Evolutionary conservation across 2,113 vertebrate genomes (phyloP).

Genomic region (Speoplatyrhinus poulsoni): DNA sequence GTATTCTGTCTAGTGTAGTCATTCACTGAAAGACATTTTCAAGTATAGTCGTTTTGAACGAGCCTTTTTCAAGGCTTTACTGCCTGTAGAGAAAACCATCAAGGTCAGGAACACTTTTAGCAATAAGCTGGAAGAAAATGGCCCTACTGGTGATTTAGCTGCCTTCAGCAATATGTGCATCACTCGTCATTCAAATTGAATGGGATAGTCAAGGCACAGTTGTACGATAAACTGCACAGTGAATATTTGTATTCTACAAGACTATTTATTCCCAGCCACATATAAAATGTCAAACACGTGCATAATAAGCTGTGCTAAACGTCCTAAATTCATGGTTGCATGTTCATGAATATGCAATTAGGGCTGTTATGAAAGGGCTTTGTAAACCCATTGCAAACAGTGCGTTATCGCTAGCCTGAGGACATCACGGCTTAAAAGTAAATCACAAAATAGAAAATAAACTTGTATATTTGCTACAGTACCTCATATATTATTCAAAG

Average conservation of each 20-base stretch:
- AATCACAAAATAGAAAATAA: constrained; percentile 44
- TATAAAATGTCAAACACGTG: constrained; percentile 62
- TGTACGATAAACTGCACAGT: background rate
- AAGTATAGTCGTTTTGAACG: too few species aligned
- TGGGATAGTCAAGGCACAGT: too few species aligned
- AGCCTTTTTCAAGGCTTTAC: too few species aligned
- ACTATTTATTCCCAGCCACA: constrained; percentile 24
- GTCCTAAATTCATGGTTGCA: constrained; percentile 47
- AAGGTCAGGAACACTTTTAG: too few species aligned
- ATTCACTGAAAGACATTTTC: too few species aligned
- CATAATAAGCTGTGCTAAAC: constrained; percentile 57
- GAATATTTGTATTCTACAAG: constrained; percentile 16
- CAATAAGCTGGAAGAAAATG: too few species aligned
- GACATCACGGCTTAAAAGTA: constrained; percentile 24
- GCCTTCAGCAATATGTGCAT: too few species aligned
- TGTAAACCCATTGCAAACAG: background rate
- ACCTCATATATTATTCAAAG: constrained; percentile 41
- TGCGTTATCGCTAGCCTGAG: constrained; percentile 23
- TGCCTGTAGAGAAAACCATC: too few species aligned
- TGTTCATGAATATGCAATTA: constrained; percentile 47
- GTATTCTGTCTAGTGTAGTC: too few species aligned
- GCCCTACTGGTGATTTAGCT: too few species aligned
- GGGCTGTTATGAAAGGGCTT: constrained; percentile 23
- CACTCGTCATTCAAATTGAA: too few species aligned
- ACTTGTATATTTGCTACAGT: constrained; percentile 25